These are phyloP conservation scores for Elysia crispata DNA, from an alignment of 2,888 invertebrate species.

Conservation along the genomic window DNA sequence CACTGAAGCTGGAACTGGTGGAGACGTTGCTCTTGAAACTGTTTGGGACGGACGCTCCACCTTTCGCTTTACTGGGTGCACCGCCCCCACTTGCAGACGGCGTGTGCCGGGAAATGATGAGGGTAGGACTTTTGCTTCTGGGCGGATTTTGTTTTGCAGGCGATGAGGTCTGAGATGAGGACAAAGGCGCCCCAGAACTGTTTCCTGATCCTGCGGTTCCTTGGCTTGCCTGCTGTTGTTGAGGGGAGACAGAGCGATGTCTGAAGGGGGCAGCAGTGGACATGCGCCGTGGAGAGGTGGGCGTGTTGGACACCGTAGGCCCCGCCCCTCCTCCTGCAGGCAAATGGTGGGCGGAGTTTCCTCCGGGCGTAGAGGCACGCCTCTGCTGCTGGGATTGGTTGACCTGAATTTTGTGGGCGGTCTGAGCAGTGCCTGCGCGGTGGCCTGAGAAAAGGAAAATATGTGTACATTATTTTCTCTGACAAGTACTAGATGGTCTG, in stretches of 20 bases:
- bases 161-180: too few species aligned
- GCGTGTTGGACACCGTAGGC: slow-evolving; percentile 16
- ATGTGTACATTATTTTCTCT: too few species aligned
- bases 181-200: background rate
- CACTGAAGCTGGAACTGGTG: too few species aligned
- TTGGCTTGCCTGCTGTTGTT: background rate
- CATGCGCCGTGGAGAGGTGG: slow-evolving; percentile 47
- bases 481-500: too few species aligned
- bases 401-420: slow-evolving; percentile 7
- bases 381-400: slow-evolving; percentile 21
- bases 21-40: too few species aligned
- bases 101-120: slow-evolving; percentile 39
- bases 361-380: slow-evolving; percentile 10
- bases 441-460: slow-evolving; percentile 19
- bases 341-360: background rate
- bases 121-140: slow-evolving; percentile 32
- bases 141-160: background rate
- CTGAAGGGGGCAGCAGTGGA: slow-evolving; percentile 11
- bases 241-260: slow-evolving; percentile 24
- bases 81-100: background rate
- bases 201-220: background rate
- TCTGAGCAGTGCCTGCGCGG: background rate
- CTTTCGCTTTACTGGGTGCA: background rate
- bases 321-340: background rate
- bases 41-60: background rate